phyloP scores from a whole-genome alignment of 2,113 vertebrate species.

The Crotalus tigris region DNA sequence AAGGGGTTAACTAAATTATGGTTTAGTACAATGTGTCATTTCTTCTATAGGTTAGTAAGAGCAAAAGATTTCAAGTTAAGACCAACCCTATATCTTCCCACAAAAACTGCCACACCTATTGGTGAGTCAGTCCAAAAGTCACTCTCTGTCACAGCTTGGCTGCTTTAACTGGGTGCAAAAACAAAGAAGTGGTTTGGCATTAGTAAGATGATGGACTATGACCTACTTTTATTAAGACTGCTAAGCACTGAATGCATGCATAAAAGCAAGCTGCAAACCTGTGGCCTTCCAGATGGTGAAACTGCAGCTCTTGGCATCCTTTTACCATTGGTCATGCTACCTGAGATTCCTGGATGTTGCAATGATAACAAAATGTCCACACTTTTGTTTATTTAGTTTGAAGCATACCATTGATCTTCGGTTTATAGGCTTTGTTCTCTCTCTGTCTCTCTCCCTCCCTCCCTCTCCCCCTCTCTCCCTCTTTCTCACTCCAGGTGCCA shows the following conservation, averaged over 20 bases:
- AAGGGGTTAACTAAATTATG: background rate
- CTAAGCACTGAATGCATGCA: background rate
- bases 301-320: background rate
- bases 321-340: background rate
- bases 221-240: background rate
- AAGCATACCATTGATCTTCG: background rate
- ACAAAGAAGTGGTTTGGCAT: background rate
- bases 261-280: background rate
- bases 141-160: background rate
- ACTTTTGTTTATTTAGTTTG: background rate
- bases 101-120: background rate
- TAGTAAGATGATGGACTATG: background rate
- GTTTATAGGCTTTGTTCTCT: background rate
- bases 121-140: slow-evolving; percentile 22
- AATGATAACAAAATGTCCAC: background rate
- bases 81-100: background rate
- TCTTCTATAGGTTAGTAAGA: background rate
- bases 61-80: background rate
- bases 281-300: background rate
- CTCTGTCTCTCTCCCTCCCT: background rate
- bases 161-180: background rate
- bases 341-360: background rate
- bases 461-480: background rate
- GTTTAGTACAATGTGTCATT: background rate
- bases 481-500: background rate